Evolutionary conservation across 2,113 vertebrate genomes (phyloP).

Genomic region (Rhegmatorhina hoffmannsi): DNA sequence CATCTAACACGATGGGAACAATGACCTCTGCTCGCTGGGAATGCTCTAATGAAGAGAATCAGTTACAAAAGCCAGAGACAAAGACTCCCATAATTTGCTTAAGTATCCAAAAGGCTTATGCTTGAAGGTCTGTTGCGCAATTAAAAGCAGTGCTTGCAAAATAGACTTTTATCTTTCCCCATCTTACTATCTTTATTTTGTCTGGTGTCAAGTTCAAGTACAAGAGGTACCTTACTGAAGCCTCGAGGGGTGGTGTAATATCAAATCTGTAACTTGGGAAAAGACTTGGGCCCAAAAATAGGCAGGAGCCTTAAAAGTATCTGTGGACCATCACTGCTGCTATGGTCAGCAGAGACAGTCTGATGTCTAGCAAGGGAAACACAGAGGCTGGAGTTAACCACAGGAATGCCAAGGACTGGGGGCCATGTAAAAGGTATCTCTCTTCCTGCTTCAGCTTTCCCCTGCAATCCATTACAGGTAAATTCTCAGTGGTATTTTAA

Average conservation of each 20-base stretch:
- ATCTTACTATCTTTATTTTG: constrained; percentile 21
- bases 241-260: background rate
- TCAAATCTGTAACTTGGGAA: background rate
- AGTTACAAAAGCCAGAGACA: background rate
- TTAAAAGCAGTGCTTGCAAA: background rate
- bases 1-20: background rate
- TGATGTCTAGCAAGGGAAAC: background rate
- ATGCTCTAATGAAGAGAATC: background rate
- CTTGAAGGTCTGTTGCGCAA: background rate
- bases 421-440: background rate
- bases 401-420: background rate
- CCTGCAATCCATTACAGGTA: background rate
- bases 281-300: background rate
- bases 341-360: background rate
- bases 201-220: background rate
- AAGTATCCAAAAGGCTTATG: background rate
- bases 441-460: background rate
- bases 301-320: background rate
- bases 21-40: background rate
- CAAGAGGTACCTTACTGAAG: background rate
- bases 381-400: background rate
- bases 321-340: background rate
- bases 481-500: background rate
- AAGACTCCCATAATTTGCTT: background rate
- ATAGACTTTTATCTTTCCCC: background rate